These are phyloP conservation scores for Haemorhous mexicanus DNA, from an alignment of 2,113 vertebrate species.

Conservation along the genomic window DNA sequence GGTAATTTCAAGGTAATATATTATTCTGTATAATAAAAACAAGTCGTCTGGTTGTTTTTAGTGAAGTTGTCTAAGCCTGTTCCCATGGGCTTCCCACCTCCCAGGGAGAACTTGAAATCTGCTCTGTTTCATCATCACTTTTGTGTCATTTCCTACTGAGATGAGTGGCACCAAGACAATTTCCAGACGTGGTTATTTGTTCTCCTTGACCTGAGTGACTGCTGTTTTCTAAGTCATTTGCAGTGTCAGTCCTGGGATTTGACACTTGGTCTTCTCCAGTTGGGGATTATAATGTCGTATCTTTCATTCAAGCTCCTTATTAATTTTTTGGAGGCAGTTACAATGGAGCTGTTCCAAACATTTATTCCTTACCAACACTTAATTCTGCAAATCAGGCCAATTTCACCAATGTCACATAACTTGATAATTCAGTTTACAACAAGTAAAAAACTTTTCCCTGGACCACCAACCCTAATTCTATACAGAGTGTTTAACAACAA, in stretches of 20 bases:
- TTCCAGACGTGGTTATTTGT: slow-evolving; percentile 52
- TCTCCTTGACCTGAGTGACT: slow-evolving; percentile 55
- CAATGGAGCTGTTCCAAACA: neutral
- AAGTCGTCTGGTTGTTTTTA: slow-evolving; percentile 28
- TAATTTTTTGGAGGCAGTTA: neutral
- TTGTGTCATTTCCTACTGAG: slow-evolving; percentile 54
- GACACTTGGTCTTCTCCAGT: slow-evolving; percentile 9
- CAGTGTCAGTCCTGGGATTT: neutral
- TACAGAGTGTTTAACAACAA: neutral
- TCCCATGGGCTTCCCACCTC: slow-evolving; percentile 43
- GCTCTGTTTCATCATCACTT: slow-evolving; percentile 61
- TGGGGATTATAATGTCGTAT: neutral
- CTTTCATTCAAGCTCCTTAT: neutral
- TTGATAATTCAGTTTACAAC: neutral
- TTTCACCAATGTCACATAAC: neutral
- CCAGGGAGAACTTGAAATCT: slow-evolving; percentile 56
- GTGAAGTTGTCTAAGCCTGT: neutral
- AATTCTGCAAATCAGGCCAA: neutral
- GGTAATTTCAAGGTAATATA: slow-evolving; percentile 43
- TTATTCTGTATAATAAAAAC: slow-evolving; percentile 27
- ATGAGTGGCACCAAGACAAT: slow-evolving; percentile 57
- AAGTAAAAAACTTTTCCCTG: neutral
- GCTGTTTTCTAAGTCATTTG: slow-evolving; percentile 32
- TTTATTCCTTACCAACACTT: neutral
- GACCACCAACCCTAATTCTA: neutral